phyloP scores from a whole-genome alignment of 1,140 invertebrate species.

The Cyclargus thomasi region DNA sequence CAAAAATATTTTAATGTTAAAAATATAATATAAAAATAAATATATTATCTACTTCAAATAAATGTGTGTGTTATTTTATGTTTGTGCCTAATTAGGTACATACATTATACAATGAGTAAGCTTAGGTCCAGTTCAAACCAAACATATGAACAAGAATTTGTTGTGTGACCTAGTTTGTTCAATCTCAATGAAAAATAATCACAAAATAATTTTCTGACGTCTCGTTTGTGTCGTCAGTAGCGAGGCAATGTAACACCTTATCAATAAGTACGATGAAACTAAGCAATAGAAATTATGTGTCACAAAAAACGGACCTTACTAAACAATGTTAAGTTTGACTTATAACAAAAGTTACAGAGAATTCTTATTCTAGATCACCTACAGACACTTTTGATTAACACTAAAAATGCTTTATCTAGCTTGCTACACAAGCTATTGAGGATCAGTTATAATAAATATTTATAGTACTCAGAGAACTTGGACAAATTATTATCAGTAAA shows the following conservation, averaged over 20 bases:
- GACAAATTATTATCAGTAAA: slow-evolving; percentile 17
- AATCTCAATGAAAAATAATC: neutral
- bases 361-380: slow-evolving; percentile 28
- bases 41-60: neutral
- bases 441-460: slow-evolving; percentile 32
- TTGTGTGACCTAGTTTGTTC: neutral
- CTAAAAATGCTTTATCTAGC: slow-evolving; percentile 73
- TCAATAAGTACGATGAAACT: slow-evolving; percentile 11
- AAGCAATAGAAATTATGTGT: neutral
- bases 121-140: neutral
- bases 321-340: slow-evolving; percentile 8
- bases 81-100: neutral
- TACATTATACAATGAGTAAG: neutral
- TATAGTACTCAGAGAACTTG: slow-evolving; percentile 15
- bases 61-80: neutral
- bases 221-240: neutral
- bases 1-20: slow-evolving; percentile 26
- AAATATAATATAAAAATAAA: slow-evolving; percentile 13
- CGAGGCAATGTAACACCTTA: neutral
- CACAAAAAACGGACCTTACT: neutral
- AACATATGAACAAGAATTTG: neutral
- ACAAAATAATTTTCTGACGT: neutral
- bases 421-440: slow-evolving; percentile 66
- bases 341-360: neutral
- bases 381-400: slow-evolving; percentile 56